phyloP scores from a whole-genome alignment of 1,140 invertebrate species.

The roundworm (Caenorhabditis elegans) region DNA sequence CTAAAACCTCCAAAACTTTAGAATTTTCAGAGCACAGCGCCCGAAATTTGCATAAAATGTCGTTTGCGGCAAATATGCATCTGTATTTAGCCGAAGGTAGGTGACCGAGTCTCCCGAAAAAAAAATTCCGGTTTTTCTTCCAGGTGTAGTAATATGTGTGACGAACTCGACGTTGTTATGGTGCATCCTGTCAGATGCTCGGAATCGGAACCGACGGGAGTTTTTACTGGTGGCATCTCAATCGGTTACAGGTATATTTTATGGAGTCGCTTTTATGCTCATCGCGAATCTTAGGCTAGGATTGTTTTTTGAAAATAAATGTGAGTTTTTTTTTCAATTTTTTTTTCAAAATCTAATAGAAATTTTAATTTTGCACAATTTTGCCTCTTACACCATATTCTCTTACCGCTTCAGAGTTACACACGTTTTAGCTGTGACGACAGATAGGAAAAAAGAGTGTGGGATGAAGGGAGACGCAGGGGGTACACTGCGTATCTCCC shows the following conservation, averaged over 20 bases:
- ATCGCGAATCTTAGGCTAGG: constrained; percentile 19
- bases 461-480: no score
- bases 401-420: no score
- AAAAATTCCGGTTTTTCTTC: no score
- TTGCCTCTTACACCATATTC: no score
- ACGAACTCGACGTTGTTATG: background rate
- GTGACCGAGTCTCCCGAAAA: background rate
- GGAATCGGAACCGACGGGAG: constrained; percentile 10
- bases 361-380: background rate
- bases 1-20: no score
- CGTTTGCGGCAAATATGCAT: constrained; percentile 16
- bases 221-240: constrained; percentile 31
- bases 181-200: background rate
- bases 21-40: no score
- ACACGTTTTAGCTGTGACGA: no score
- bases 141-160: constrained; percentile 5
- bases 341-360: no score
- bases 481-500: no score
- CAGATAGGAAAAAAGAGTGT: no score
- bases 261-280: constrained; percentile 38
- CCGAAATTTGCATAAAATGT: no score
- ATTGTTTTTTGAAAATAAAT: background rate
- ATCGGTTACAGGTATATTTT: background rate
- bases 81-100: background rate
- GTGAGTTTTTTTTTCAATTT: background rate